Evolutionary conservation across 2,888 invertebrate species (phyloP), one percentile per base, ranked within the genome.

Genomic region (Coecobrya sp.): DNA sequence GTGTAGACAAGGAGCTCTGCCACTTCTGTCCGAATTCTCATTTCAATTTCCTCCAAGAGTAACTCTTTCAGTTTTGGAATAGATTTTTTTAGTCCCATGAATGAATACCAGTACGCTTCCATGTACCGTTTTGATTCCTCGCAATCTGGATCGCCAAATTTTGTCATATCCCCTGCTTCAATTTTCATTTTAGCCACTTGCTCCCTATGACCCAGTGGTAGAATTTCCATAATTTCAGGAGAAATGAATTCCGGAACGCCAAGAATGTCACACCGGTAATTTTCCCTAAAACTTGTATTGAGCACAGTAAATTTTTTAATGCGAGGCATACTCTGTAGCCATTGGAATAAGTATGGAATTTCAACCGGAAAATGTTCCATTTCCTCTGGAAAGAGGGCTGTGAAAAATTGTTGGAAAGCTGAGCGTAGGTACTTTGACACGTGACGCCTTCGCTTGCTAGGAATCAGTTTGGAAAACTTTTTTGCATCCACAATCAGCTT

Each of bases 31-130:
- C 90, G 52, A 42, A 68, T 92, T 49, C 76, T 87, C 85, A 85
- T 89, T 30, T 92, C 90, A 49, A 90, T 82, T 27, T 90, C 87
- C 22, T 87, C 92, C 27, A 65, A 30, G 1, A 93, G 62, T 86
- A 92, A 87, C 85, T 86, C 86, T 70, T 87, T 93, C 10, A 93
- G 76, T 55, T 90, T 93, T 0, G 90, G 90, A 0, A 93, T 36
- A 7, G 87, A 87, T 36, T 93, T 86, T 84, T 91, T 89, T 1
- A 93, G 36, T 5, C 84, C 85, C 93, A 90, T 91, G 55, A 90
- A 93, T 1, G 93, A 87, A 19, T 73, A 90, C 93, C 93, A 92
- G 55, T 86, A 92, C 5, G 84, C 86, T 79, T 93, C 90, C 86
- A 86, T 91, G 27, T 93, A 84, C 16, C 84, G 84, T 42, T 86